Conservation (phyloP, 2,888 invertebrate species). For the Rhynchonema sp. region DNA sequence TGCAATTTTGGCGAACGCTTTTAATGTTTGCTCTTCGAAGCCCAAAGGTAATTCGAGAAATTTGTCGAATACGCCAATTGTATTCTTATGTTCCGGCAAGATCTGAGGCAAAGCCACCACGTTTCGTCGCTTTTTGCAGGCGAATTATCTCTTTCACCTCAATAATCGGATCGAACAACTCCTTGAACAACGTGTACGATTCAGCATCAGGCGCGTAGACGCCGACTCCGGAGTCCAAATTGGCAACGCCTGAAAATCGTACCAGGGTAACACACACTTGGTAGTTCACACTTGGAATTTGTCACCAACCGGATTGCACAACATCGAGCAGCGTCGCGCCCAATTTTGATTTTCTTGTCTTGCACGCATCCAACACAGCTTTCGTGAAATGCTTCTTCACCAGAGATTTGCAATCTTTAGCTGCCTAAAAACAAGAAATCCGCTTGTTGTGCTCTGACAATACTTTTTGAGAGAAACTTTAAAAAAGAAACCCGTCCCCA, state of each 20-base stretch:
- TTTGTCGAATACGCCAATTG: background rate
- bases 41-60: background rate
- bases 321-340: conserved; percentile 75
- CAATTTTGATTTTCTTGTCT: conserved; percentile 70
- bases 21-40: too few relatives aligned
- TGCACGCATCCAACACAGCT: conserved; percentile 45
- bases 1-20: too few relatives aligned
- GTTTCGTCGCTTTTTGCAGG: too few relatives aligned
- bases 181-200: conserved; percentile 70
- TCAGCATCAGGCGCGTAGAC: conserved; percentile 95
- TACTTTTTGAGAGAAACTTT: too few relatives aligned
- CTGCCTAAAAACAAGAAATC: conserved; percentile 8
- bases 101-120: background rate
- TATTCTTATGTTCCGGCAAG: too few relatives aligned
- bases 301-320: conserved; percentile 63
- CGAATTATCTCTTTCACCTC: too few relatives aligned
- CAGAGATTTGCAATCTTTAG: conserved; percentile 64
- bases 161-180: conserved; percentile 89
- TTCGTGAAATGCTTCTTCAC: conserved; percentile 81
- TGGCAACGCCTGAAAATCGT: conserved; percentile 59
- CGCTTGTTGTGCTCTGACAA: too few relatives aligned
- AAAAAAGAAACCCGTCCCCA: too few relatives aligned
- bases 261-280: background rate
- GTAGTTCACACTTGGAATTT: too few relatives aligned
- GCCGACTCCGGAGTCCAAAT: conserved; percentile 85